Percentiles rank a stretch among this genome's conserved stretches.
Evolutionary conservation across 2,888 invertebrate genomes (phyloP).

Genomic region (Nudaria mundana): DNA sequence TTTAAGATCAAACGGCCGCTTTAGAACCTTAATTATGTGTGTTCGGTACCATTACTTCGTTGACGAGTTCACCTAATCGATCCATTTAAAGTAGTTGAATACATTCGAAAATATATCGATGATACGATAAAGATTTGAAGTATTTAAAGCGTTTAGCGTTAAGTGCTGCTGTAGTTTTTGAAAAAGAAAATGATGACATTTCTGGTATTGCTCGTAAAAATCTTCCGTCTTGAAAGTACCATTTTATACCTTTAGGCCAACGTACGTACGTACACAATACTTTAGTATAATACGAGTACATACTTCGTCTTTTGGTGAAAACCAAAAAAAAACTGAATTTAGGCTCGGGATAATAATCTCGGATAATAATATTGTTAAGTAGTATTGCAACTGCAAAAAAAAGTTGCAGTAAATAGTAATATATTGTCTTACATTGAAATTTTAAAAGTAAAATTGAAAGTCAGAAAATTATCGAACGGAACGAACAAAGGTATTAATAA

Average conservation of each 20-base stretch:
- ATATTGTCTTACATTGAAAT: too few species aligned
- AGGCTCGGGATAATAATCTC: too few species aligned
- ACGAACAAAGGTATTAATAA: constrained; percentile 44
- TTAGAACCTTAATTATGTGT: constrained; percentile 77
- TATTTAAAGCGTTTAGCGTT: constrained; percentile 30
- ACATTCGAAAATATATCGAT: constrained; percentile 49
- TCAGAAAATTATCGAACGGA: constrained; percentile 29
- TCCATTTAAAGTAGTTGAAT: constrained; percentile 47
- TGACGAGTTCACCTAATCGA: constrained; percentile 64
- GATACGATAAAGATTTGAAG: constrained; percentile 36
- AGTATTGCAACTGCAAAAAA: too few species aligned
- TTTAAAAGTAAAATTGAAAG: constrained; percentile 21
- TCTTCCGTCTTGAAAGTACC: constrained; percentile 22
- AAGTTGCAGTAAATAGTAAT: too few species aligned
- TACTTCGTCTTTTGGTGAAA: too few species aligned
- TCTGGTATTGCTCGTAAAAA: constrained; percentile 44
- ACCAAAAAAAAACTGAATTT: too few species aligned
- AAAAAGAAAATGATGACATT: constrained; percentile 48
- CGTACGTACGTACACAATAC: too few species aligned
- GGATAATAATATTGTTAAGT: too few species aligned
- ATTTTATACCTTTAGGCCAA: too few species aligned
- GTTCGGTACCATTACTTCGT: constrained; percentile 66
- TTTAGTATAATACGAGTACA: too few species aligned
- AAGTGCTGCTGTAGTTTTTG: constrained; percentile 43
- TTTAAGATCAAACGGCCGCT: constrained; percentile 65